These are phyloP conservation scores for Pristionchus entomophagus DNA, from an alignment of 2,888 invertebrate genomes.

Conservation along the genomic window DNA sequence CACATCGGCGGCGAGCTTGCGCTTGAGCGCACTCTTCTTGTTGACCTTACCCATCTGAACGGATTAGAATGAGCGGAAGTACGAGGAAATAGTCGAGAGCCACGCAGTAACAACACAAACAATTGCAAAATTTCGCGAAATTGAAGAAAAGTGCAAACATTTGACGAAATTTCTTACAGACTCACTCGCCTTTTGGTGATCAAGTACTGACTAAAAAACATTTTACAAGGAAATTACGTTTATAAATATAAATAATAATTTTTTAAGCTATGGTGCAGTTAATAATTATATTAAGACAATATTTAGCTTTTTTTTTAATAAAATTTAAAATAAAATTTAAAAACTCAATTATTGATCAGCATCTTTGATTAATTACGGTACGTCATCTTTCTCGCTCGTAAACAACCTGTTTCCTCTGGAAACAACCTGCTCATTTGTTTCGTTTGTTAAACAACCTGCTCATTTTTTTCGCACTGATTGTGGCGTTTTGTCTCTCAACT, in stretches of 20 bases:
- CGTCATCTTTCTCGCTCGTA: background rate
- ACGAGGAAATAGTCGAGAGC: too few species aligned
- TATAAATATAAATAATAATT: too few species aligned
- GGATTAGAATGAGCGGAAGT: background rate
- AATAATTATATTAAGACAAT: too few species aligned
- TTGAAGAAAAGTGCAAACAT: background rate
- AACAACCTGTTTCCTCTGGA: background rate
- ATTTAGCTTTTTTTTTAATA: too few species aligned
- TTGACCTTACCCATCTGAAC: conserved; percentile 45
- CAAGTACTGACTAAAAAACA: background rate
- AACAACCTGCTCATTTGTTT: background rate
- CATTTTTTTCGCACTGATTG: too few species aligned
- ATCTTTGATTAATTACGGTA: background rate
- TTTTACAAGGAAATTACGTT: background rate
- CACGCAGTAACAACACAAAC: too few species aligned
- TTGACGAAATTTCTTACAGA: background rate
- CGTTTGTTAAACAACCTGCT: background rate
- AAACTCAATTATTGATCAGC: background rate
- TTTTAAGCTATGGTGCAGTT: too few species aligned
- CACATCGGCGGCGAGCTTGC: conserved; percentile 8
- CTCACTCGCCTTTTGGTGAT: too few species aligned
- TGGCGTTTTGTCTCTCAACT: background rate
- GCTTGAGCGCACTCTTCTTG: conserved; percentile 43
- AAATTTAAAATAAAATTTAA: too few species aligned
- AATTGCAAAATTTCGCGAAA: too few species aligned